Base-by-base conservation (phyloP, 2,797 vertebrate genomes). In the Myoxocephalus aenaeus region DNA sequence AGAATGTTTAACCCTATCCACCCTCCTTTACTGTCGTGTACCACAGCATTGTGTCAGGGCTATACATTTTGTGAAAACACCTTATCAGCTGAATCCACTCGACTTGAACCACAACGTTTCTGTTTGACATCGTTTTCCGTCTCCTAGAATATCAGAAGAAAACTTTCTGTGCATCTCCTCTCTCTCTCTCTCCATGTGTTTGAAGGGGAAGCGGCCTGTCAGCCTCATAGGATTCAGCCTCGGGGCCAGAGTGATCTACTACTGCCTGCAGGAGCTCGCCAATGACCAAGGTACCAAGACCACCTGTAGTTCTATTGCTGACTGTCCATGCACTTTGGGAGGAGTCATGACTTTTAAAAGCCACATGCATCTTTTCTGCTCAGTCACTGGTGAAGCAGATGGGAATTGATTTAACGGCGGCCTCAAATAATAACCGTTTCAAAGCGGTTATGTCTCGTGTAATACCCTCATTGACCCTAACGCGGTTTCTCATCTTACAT, bases 211-310 rank as follows among this genome's bases (percentile, higher is more conserved):
- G 82, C 95, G 98, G 22, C 98, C 98, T 0, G 98, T 99, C 89
- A 97, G 95, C 40, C 94, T 99, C 71, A 96, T 99, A 34, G 98
- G 98, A 42, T 99, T 99, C 93, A 99, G 98, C 83, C 96, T 99
- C 5, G 98, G 98, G 15, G 98, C 98, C 54, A 94, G 98, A 89
- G 98, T 99, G 15, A 98, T 99, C 90, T 99, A 98, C 92, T 99
- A 97, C 95, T 99, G 98, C 85, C 95, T 99, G 20, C 96, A 97
- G 72, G 98, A 99, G 88, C 96, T 99, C 78, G 96, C 97, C 67
- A 96, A 95, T 77, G 98, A 99, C 67, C 90, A 96, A 96, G 97
- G 98, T 99, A 92, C 7, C 64, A 62, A 22, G 27, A 32, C 5
- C 25, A 29, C 25, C 29, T 17, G 2, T 40, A 8, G 14, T 14